Evolutionary conservation across 1,140 invertebrate genomes (phyloP).

Genomic region (Phenacoccus solenopsis): DNA sequence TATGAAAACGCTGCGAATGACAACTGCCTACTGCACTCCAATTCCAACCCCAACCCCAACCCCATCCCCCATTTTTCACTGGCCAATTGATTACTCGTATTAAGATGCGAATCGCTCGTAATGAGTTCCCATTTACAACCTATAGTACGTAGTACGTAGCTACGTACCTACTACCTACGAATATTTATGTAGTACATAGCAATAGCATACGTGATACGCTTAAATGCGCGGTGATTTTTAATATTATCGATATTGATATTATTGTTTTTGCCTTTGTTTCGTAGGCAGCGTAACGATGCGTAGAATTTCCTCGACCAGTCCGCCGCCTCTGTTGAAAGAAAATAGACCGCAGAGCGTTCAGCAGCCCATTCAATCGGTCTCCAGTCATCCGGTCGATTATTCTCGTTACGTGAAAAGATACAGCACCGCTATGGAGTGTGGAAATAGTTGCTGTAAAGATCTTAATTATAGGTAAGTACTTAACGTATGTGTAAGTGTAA

Average conservation of each 20-base stretch:
- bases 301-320: background rate
- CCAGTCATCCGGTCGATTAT: slow-evolving; percentile 45
- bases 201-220: no score
- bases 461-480: slow-evolving; percentile 49
- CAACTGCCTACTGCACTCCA: no score
- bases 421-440: slow-evolving; percentile 58
- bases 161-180: no score
- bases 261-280: background rate
- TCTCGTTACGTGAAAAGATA: slow-evolving; percentile 70
- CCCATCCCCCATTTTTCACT: no score
- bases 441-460: slow-evolving; percentile 64
- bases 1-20: background rate
- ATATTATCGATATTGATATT: no score
- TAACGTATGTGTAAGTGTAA: background rate
- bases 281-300: background rate
- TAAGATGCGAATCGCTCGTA: no score
- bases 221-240: no score
- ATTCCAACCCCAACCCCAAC: no score
- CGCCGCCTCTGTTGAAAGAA: background rate
- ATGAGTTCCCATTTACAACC: no score
- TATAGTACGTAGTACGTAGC: no score
- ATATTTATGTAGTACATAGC: no score
- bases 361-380: background rate
- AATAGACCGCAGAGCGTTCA: slow-evolving; percentile 1
- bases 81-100: no score